Evolutionary conservation across 2,113 vertebrate species (phyloP), one percentile per base, ranked within the genome.

Genomic region (Brienomyrus brachyistius): DNA sequence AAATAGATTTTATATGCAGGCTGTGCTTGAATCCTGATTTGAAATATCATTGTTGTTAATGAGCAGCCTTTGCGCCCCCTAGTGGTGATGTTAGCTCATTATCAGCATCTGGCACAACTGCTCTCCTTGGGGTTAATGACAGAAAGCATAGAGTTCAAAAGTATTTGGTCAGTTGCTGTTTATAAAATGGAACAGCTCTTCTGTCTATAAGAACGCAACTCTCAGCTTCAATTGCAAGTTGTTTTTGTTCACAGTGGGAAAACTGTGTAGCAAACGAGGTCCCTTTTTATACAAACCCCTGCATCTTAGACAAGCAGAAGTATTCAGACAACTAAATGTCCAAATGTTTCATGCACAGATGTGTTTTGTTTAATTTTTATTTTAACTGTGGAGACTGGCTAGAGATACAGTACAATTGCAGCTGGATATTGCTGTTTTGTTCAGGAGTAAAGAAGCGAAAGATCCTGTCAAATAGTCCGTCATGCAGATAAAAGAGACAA

Each of bases 21-120:
- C 17, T n/a, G 82, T 84, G 45, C 3, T 23, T 84, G 82, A 48
- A 84, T 21, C 45, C 45, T n/a, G 43, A 48, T 9, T 84, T 84
- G 8, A 11, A 23, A 45, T 23, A 48, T 45, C 11, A 11, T 45
- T 23, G 9, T 13, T 45, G 45, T 48, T 21, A 45, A 48, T 48
- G 82, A 84, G 43, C 82, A 84, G 82, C 82, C 82, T 84, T 45
- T 84, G 45, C 82, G n/a, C 82, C 82, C 82, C 82, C 45, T 84
- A 84, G 82, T 84, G 82, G 82, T n/a, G 1, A 23, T n/a, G 10
- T 11, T 84, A 19, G 45, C 17, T 84, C 45, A 84, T 48, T 48
- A 84, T 45, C 43, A 48, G 82, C 82, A 84, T 84, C 40, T 84
- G 45, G 45, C 82, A 8, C 77, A 45, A 47, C 23, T 23, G 82